Evolutionary conservation across 2,888 invertebrate species (phyloP).

Genomic region (Operophtera brumata): DNA sequence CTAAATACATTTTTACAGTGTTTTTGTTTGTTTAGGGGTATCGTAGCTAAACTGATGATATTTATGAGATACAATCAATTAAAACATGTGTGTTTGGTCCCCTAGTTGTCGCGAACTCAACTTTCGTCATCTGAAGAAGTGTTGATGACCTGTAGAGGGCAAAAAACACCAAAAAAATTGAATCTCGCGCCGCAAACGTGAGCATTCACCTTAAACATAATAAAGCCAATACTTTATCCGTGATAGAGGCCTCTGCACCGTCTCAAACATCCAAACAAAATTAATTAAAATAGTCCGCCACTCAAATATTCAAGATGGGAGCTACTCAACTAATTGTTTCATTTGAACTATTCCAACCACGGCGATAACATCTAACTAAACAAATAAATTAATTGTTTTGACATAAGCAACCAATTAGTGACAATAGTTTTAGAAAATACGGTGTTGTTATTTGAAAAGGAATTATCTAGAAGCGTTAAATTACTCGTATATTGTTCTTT

Average conservation of each 20-base stretch:
- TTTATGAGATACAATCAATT: too few species aligned
- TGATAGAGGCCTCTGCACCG: not conserved
- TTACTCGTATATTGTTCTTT: constrained; percentile 22
- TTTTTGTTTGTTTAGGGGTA: too few species aligned
- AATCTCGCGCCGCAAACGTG: too few species aligned
- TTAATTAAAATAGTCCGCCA: constrained; percentile 63
- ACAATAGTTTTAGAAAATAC: constrained; percentile 38
- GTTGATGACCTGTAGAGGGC: too few species aligned
- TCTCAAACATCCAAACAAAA: constrained; percentile 37
- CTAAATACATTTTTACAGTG: too few species aligned
- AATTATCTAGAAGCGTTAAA: constrained; percentile 27
- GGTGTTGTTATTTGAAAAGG: constrained; percentile 31
- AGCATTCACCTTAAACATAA: too few species aligned
- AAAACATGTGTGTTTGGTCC: too few species aligned
- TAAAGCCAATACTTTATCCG: too few species aligned
- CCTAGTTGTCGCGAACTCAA: too few species aligned
- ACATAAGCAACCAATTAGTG: constrained; percentile 62
- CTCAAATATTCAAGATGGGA: constrained; percentile 39
- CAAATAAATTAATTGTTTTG: constrained; percentile 67
- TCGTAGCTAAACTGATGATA: too few species aligned
- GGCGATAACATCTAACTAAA: constrained; percentile 57
- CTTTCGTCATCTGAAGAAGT: too few species aligned
- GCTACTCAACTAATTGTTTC: constrained; percentile 66
- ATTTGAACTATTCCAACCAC: constrained; percentile 56
- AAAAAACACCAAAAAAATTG: too few species aligned